A percentile compares a stretch with the other conserved stretches of the same genome.
Evolutionary conservation across 2,113 vertebrate genomes (phyloP).

Genomic region (Leptobrachium leishanense): DNA sequence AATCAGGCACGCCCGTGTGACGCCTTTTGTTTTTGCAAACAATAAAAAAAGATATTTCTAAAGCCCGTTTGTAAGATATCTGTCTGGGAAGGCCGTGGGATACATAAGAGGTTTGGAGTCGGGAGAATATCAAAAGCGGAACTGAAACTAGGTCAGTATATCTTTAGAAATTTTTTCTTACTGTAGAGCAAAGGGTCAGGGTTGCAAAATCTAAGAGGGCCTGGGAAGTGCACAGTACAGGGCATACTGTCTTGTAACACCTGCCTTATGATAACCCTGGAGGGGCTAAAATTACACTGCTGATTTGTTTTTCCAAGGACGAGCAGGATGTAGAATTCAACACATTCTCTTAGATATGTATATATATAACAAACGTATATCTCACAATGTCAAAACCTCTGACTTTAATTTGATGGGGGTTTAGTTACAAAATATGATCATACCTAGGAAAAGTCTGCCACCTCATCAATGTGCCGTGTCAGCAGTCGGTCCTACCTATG

Average conservation of each 20-base stretch:
- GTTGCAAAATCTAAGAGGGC: slow-evolving; percentile 2
- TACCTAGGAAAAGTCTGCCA: too few relatives aligned
- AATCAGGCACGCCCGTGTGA: slow-evolving; percentile 6
- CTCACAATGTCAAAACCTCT: too few relatives aligned
- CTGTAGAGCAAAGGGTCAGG: slow-evolving; percentile 32
- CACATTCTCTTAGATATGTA: too few relatives aligned
- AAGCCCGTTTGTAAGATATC: slow-evolving; percentile 5
- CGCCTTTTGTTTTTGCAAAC: slow-evolving; percentile 5
- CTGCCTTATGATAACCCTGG: slow-evolving; percentile 43
- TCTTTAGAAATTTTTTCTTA: slow-evolving; percentile 30
- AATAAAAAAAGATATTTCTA: neutral
- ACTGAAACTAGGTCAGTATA: slow-evolving; percentile 22
- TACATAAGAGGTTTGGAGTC: neutral
- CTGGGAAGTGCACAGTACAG: slow-evolving; percentile 29
- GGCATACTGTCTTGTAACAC: slow-evolving; percentile 42
- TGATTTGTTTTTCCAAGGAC: slow-evolving; percentile 39
- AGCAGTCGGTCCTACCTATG: too few relatives aligned
- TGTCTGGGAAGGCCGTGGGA: slow-evolving; percentile 25
- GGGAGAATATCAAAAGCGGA: too few relatives aligned
- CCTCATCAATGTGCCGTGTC: too few relatives aligned
- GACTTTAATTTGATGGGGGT: too few relatives aligned
- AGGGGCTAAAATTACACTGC: slow-evolving; percentile 40
- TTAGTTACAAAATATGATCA: too few relatives aligned
- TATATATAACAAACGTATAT: too few relatives aligned
- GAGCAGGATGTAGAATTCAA: neutral